Evolutionary conservation across 2,113 vertebrate species (phyloP).

Genomic region (Nestor notabilis): DNA sequence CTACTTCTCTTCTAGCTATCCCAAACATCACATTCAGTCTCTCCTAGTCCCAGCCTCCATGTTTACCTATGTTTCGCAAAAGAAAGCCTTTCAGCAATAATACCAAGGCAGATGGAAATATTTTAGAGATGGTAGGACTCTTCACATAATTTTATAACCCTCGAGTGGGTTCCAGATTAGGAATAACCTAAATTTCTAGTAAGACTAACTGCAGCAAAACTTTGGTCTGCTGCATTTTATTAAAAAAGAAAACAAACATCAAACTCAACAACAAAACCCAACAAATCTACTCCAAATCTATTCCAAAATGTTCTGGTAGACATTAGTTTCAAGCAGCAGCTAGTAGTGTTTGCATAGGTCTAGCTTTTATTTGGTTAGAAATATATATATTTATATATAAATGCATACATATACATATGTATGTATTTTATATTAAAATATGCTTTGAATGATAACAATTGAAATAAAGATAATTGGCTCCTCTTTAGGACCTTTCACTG

Average conservation of each 20-base stretch:
- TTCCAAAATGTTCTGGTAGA: not conserved
- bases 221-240: not conserved
- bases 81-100: not conserved
- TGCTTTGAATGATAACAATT: not conserved
- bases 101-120: not conserved
- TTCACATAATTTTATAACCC: not conserved
- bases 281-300: not conserved
- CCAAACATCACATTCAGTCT: not conserved
- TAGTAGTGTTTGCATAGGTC: conserved; percentile 53
- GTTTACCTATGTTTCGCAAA: not conserved
- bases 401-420: not conserved
- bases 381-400: not conserved
- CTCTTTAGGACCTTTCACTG: not conserved
- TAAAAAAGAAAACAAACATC: not conserved
- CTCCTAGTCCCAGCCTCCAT: not conserved
- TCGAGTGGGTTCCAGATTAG: not conserved
- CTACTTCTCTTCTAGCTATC: not conserved
- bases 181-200: not conserved
- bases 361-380: conserved; percentile 47
- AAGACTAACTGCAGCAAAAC: not conserved
- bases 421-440: not conserved
- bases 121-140: not conserved
- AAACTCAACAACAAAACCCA: not conserved
- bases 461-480: not conserved
- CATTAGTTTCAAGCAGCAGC: conserved; percentile 23